A percentile compares a stretch with the other conserved stretches of the same genome.
These are phyloP conservation scores for Boloria selene DNA, from an alignment of 2,888 invertebrate species.

Conservation along the genomic window DNA sequence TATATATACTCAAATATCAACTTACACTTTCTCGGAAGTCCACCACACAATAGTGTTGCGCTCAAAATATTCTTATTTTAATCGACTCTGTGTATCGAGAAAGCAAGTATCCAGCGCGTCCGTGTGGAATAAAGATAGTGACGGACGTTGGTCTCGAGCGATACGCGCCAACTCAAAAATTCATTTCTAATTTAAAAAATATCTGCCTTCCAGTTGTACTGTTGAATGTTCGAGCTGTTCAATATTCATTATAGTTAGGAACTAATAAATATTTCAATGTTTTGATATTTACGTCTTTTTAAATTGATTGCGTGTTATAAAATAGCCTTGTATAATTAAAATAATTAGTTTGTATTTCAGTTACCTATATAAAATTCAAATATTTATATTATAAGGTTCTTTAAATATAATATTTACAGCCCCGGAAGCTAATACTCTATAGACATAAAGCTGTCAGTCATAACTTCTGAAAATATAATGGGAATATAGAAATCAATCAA, in stretches of 20 bases:
- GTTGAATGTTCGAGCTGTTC: constrained; percentile 28
- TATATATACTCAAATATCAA: constrained; percentile 48
- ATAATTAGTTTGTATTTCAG: too few species aligned
- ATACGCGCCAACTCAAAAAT: constrained; percentile 59
- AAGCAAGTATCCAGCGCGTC: constrained; percentile 63
- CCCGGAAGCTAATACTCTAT: constrained; percentile 3
- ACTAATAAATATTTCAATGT: not conserved
- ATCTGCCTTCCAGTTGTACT: constrained; percentile 51
- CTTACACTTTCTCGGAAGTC: constrained; percentile 58
- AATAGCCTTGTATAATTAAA: too few species aligned
- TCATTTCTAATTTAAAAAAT: constrained; percentile 72
- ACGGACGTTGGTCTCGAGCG: constrained; percentile 69
- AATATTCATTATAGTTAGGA: not conserved
- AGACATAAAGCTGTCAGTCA: constrained; percentile 45
- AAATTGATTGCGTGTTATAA: not conserved
- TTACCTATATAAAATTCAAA: too few species aligned
- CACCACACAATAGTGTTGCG: constrained; percentile 65
- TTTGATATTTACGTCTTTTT: not conserved
- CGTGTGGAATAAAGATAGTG: constrained; percentile 79
- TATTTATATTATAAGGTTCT: too few species aligned
- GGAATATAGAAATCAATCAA: constrained; percentile 62
- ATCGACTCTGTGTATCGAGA: constrained; percentile 73
- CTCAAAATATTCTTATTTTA: constrained; percentile 76
- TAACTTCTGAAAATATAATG: constrained; percentile 50
- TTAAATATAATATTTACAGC: not conserved